Evolutionary conservation across 2,797 vertebrate species (phyloP).

Genomic region (Acestrorhynchus altus): DNA sequence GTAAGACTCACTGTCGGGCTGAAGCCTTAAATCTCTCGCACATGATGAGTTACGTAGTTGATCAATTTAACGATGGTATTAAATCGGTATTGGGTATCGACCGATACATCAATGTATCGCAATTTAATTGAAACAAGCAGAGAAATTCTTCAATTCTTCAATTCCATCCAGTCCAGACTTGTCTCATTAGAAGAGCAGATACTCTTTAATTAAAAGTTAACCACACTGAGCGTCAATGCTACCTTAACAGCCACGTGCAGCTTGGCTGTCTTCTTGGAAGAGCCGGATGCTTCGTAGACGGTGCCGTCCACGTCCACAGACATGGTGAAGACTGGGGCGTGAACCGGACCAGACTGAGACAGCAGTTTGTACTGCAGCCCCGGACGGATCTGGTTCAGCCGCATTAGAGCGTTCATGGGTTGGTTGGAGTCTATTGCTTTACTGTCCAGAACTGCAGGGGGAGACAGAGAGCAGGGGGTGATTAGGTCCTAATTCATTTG

Average conservation of each 20-base stretch:
- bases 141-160: no score
- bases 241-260: conserved; percentile 99
- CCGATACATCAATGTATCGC: no score
- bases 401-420: conserved; percentile 98
- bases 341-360: conserved; percentile 98
- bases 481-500: no score
- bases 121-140: no score
- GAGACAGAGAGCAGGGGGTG: background rate
- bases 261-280: conserved; percentile 99
- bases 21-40: no score
- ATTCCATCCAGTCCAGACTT: no score
- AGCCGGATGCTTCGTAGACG: conserved; percentile 94
- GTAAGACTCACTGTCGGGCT: no score
- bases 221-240: background rate
- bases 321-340: conserved; percentile 99
- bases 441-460: conserved; percentile 90
- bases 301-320: conserved; percentile 96
- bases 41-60: no score
- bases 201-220: no score
- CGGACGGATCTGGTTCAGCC: conserved; percentile 98
- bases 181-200: no score
- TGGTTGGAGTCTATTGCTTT: conserved; percentile 98
- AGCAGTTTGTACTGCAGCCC: conserved; percentile 98
- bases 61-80: no score
- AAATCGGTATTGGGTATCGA: no score